phyloP scores from a whole-genome alignment of 2,888 invertebrate species.

The Ypsolopha sequella region DNA sequence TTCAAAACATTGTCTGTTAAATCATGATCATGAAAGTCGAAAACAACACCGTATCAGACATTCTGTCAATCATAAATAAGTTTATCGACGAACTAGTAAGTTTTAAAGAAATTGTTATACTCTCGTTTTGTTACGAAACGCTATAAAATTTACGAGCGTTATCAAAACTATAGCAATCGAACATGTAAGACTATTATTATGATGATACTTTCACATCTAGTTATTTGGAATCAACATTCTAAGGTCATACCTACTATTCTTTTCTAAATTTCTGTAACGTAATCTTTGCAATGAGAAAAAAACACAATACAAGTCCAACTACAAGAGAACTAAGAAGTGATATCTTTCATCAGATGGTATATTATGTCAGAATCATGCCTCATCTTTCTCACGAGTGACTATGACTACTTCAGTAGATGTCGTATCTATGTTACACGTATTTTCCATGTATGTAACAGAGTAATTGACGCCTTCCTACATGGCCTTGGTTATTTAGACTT shows the following conservation, averaged over 20 bases:
- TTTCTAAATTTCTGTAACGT: no score
- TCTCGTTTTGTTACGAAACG: background rate
- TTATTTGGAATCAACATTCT: no score
- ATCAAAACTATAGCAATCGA: background rate
- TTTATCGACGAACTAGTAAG: background rate
- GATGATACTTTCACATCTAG: background rate
- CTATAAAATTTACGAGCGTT: background rate
- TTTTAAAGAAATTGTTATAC: background rate
- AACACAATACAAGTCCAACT: background rate
- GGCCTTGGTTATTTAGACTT: no score
- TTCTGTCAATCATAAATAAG: background rate
- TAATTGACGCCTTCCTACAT: no score
- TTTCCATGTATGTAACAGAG: no score
- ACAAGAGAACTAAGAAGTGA: no score
- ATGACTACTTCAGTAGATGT: background rate
- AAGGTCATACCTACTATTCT: no score
- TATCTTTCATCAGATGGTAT: background rate
- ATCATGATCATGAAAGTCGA: background rate
- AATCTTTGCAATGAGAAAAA: background rate
- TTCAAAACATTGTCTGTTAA: no score
- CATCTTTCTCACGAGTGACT: background rate
- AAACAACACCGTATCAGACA: background rate
- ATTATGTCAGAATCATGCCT: constrained; percentile 1
- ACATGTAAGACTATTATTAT: background rate
- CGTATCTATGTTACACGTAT: background rate